Base-by-base conservation (phyloP, 2,797 vertebrate genomes). In the Gorsachius magnificus region DNA sequence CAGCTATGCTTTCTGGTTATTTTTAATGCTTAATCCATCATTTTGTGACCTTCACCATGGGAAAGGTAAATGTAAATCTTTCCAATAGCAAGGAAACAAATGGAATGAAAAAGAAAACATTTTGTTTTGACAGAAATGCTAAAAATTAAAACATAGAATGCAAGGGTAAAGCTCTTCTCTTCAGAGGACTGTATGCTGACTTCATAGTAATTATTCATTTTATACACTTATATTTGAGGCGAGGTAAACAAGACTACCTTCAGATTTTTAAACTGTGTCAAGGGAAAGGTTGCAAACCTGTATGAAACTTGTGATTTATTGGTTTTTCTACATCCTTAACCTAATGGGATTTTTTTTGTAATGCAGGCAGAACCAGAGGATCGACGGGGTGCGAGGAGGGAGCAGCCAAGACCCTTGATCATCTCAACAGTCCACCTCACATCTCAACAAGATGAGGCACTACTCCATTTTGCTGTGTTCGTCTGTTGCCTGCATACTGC, bases 21-120 rank as follows among this genome's bases (percentile, higher is more conserved):
- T 97, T 81, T 85, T 95, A 90, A 93, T 90, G 50, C 95, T 96
- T 85, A 96, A 96, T 97, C 87, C 92, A 96, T 97, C 94, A 95
- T 86, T 89, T 57, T 72, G 54, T 97, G 94, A 97, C 90, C 95
- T 97, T 97, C 93, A 96, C 43, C 46, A 68, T 58, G 76, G 74
- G 87, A 97, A 97, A 96, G 83, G 90, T 90, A 97, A 96, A 97
- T 97, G 93, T 95, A 97, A 97, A 97, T 97, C 92, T 97, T 95
- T 75, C 57, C 85, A 89, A 89, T 75, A 96, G 61, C 70, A 91
- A 79, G 87, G 72, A 91, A 92, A 93, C 91, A 97, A 96, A 90
- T 81, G 48, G 93, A 96, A 97, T 93, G 84, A 97, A 96, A 97
- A 93, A 45, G 83, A 94, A 87, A 72, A 68, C 36, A 16, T 46